Base-by-base conservation (phyloP, 2,888 invertebrate species). In the Agrochola circellaris region DNA sequence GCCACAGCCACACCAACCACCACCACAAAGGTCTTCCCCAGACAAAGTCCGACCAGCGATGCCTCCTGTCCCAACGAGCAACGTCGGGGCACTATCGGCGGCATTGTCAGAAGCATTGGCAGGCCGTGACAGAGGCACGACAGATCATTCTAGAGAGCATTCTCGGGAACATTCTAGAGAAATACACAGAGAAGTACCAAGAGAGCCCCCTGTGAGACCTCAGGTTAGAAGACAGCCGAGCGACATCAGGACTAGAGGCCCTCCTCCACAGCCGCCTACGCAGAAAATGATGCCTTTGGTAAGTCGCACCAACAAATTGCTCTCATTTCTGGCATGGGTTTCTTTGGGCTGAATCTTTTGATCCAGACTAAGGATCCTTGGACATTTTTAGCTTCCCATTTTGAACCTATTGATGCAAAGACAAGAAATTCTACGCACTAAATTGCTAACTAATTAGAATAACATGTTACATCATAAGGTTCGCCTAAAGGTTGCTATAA, bases 191-290 rank as follows among this genome's bases (percentile, higher is more conserved):
- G 93, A 93, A 23, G 91, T 89, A 34, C 89, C 94, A 6, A 87
- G 91, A 69, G 93, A 94, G 17, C 92, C 91, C 30, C 90, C 94
- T 2, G 86, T 91, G 9, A 90, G 94, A 76, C 94, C 93, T 3
- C 88, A 83, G 78, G 93, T 95, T 26, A 93, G 92, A 89, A 92
- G 96, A 82, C 96, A 96, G 79, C 95, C 96, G 4, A 96, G 95
- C 78, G 96, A 96, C 83, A 93, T 91, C 20, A 92, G 94, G 83
- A 91, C 92, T 83, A 97, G 98, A 89, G 98, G 98, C 65, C 98
- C 98, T 51, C 99, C 99, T 51, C 99, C 99, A 20, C 98, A 98
- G 87, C 98, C 98, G 42, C 98, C 98, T 75, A 97, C 98, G 70
- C 97, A 97, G 90, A 97, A 98, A 91, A 97, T 97, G 86, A 97